These are phyloP conservation scores for Acanthornis magna DNA, from an alignment of 2,797 vertebrate species.

Conservation along the genomic window DNA sequence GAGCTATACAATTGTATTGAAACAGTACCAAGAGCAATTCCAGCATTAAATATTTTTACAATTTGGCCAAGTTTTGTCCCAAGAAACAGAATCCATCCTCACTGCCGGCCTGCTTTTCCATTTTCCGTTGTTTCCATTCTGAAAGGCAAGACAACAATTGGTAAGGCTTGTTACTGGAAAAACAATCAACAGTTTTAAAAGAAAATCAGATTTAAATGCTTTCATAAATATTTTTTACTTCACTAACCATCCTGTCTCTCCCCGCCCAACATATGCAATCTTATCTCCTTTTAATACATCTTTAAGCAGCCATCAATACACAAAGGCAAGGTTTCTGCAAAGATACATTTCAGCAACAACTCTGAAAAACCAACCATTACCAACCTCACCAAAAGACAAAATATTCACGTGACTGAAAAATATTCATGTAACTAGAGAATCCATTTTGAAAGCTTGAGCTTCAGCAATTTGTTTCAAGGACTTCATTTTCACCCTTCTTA, in stretches of 20 bases:
- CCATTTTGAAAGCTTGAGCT: neutral
- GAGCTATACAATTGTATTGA: constrained; percentile 68
- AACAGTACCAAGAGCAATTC: constrained; percentile 68
- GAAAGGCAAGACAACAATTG: constrained; percentile 13
- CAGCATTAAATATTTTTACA: constrained; percentile 50
- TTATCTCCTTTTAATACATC: neutral
- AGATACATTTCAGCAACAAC: neutral
- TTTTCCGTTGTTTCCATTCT: constrained; percentile 95
- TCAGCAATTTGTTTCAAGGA: neutral
- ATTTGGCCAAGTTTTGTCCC: constrained; percentile 20
- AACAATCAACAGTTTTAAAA: neutral
- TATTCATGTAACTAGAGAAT: neutral
- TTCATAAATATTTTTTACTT: neutral
- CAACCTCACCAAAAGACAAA: neutral
- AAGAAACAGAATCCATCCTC: constrained; percentile 29
- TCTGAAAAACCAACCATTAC: neutral
- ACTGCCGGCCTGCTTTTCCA: constrained; percentile 92
- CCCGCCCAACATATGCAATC: neutral
- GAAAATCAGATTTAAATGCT: neutral
- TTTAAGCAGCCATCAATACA: neutral
- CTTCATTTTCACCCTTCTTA: neutral
- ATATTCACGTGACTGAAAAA: neutral
- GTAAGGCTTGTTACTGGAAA: neutral
- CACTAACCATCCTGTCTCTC: neutral
- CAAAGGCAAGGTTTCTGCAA: neutral